Evolutionary conservation across 2,888 invertebrate species (phyloP).

Genomic region (Lithophane leautieri): DNA sequence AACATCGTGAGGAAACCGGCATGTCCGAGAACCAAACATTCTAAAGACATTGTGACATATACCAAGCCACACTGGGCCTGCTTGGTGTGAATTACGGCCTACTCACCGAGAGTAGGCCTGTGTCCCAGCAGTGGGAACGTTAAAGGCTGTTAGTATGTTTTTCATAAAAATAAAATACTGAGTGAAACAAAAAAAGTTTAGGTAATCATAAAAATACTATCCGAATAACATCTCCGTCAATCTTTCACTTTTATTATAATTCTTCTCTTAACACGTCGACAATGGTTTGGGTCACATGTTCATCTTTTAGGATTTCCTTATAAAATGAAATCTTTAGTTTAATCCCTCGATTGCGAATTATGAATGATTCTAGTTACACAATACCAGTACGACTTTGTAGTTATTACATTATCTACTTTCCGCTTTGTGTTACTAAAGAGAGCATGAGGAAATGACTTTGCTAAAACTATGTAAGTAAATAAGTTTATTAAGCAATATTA

Average conservation of each 20-base stretch:
- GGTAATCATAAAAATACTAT: too few species aligned
- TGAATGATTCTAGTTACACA: conserved; percentile 11
- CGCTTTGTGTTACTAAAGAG: conserved; percentile 14
- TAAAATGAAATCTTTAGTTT: not conserved
- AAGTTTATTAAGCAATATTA: conserved; percentile 14
- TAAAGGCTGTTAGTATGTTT: too few species aligned
- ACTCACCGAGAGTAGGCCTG: too few species aligned
- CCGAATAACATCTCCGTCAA: not conserved
- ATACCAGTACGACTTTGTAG: not conserved
- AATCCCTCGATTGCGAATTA: not conserved
- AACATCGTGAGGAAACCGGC: too few species aligned
- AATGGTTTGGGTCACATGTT: not conserved
- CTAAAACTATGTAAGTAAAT: conserved; percentile 11
- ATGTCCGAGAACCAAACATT: too few species aligned
- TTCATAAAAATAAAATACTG: too few species aligned
- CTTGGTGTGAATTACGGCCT: too few species aligned
- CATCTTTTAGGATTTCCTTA: not conserved
- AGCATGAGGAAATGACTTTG: conserved; percentile 29
- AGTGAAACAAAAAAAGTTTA: too few species aligned
- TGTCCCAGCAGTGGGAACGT: too few species aligned
- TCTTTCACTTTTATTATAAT: not conserved
- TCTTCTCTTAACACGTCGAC: not conserved
- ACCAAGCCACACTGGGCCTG: too few species aligned
- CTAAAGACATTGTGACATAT: too few species aligned
- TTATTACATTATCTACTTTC: conserved; percentile 16